Evolutionary conservation across 1,140 invertebrate genomes (phyloP).

Genomic region (Paraescarpia echinospica): DNA sequence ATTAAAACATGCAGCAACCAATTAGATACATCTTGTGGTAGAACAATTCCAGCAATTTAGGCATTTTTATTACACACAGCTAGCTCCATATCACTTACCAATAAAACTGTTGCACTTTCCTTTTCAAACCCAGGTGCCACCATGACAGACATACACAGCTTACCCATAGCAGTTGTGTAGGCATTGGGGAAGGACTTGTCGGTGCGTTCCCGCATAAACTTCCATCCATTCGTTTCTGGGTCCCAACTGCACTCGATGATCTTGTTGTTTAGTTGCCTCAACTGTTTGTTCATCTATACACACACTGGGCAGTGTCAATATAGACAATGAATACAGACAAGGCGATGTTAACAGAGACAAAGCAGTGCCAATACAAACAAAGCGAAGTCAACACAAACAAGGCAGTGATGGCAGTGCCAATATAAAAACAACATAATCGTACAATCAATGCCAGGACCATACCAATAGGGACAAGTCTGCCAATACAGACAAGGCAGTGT

Average conservation of each 20-base stretch:
- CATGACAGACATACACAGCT: slow-evolving; percentile 20
- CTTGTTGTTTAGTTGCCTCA: slow-evolving; percentile 83
- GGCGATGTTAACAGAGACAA: background rate
- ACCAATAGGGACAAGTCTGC: no score
- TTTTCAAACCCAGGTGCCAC: background rate
- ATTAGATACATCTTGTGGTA: no score
- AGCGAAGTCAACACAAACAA: background rate
- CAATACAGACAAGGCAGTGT: no score
- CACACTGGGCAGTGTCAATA: background rate
- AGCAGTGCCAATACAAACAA: background rate
- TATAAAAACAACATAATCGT: background rate
- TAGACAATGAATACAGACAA: background rate
- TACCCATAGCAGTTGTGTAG: slow-evolving; percentile 77
- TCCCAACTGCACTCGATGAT: slow-evolving; percentile 90
- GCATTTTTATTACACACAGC: no score
- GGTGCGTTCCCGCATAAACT: slow-evolving; percentile 92
- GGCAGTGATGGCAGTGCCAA: background rate
- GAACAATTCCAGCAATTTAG: no score
- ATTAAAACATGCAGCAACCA: no score
- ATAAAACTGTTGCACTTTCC: no score
- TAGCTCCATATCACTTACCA: no score
- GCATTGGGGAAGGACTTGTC: slow-evolving; percentile 98
- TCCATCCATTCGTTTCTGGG: slow-evolving; percentile 72
- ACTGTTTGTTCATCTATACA: slow-evolving; percentile 64
- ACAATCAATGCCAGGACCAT: no score